phyloP scores from a whole-genome alignment of 2,888 invertebrate genomes.

The Agrypnus murinus region DNA sequence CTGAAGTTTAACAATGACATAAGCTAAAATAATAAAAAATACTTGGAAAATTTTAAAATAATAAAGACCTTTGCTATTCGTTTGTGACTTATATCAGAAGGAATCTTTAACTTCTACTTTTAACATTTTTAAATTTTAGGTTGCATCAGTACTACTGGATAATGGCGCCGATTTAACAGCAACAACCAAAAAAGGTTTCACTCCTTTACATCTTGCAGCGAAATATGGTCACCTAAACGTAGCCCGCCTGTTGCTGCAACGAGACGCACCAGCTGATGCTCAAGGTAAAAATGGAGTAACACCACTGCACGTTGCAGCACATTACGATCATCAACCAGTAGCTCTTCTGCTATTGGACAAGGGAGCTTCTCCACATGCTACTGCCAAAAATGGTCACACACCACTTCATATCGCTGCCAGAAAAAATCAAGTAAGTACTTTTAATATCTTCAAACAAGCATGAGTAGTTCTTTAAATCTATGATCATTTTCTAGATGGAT shows the following conservation, averaged over 20 bases:
- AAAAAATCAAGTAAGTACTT: conserved; percentile 86
- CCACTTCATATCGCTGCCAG: conserved; percentile 98
- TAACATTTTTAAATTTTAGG: conserved; percentile 71
- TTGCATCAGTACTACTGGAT: conserved; percentile 92
- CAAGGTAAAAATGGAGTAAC: conserved; percentile 97
- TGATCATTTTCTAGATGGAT: conserved; percentile 86
- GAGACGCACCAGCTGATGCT: conserved; percentile 88
- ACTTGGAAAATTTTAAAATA: too few relatives aligned
- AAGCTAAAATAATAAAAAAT: too few relatives aligned
- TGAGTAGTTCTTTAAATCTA: too few relatives aligned
- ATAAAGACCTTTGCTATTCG: too few relatives aligned
- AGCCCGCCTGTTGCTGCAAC: conserved; percentile 88
- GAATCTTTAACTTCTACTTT: too few relatives aligned
- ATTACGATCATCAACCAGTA: conserved; percentile 95
- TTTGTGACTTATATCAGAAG: too few relatives aligned
- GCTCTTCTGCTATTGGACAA: conserved; percentile 92
- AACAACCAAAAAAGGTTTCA: conserved; percentile 97
- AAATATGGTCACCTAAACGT: conserved; percentile 97
- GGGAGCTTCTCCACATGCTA: conserved; percentile 94
- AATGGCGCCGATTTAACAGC: conserved; percentile 91
- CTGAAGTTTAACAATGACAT: too few relatives aligned
- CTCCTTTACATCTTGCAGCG: conserved; percentile 96
- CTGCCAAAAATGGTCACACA: conserved; percentile 98
- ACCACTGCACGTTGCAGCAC: conserved; percentile 96
- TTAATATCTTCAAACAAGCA: too few relatives aligned